phyloP scores from a whole-genome alignment of 2,797 vertebrate genomes.

The Enteromius viviparus region DNA sequence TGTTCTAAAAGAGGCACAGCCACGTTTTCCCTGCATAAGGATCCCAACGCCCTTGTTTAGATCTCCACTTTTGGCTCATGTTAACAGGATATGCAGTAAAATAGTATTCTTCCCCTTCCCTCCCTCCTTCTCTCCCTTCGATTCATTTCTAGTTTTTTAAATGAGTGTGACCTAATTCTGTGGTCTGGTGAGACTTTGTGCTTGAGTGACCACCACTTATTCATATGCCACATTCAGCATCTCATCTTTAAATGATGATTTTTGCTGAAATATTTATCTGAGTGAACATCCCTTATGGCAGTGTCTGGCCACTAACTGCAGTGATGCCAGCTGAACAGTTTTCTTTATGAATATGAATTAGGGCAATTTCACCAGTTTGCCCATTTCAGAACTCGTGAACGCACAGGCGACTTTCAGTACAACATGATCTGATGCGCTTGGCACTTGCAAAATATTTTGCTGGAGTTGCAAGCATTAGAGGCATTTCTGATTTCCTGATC shows the following conservation, averaged over 20 bases:
- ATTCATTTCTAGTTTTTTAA: constrained; percentile 37
- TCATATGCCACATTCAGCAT: constrained; percentile 70
- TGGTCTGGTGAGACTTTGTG: constrained; percentile 44
- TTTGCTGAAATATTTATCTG: constrained; percentile 77
- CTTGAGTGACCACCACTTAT: constrained; percentile 62
- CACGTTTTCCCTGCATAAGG: not conserved
- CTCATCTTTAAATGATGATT: constrained; percentile 78
- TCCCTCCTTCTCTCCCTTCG: constrained; percentile 46
- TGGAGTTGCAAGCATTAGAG: constrained; percentile 19
- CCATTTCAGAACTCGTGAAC: constrained; percentile 20
- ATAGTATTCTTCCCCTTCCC: constrained; percentile 38
- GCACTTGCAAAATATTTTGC: constrained; percentile 20
- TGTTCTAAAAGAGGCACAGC: constrained; percentile 8
- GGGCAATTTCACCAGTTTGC: constrained; percentile 37
- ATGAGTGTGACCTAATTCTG: constrained; percentile 54
- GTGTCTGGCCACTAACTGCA: constrained; percentile 67
- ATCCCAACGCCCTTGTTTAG: not conserved
- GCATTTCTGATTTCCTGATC: constrained; percentile 22
- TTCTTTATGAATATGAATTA: constrained; percentile 48
- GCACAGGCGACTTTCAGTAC: not conserved
- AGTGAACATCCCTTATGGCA: constrained; percentile 64
- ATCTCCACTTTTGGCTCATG: constrained; percentile 16
- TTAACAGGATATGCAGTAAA: constrained; percentile 65
- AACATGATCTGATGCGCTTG: constrained; percentile 20
- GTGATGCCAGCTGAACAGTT: constrained; percentile 60